These are phyloP conservation scores for Nycticebus coucang DNA, from an alignment of 2,113 vertebrate species.

Conservation along the genomic window DNA sequence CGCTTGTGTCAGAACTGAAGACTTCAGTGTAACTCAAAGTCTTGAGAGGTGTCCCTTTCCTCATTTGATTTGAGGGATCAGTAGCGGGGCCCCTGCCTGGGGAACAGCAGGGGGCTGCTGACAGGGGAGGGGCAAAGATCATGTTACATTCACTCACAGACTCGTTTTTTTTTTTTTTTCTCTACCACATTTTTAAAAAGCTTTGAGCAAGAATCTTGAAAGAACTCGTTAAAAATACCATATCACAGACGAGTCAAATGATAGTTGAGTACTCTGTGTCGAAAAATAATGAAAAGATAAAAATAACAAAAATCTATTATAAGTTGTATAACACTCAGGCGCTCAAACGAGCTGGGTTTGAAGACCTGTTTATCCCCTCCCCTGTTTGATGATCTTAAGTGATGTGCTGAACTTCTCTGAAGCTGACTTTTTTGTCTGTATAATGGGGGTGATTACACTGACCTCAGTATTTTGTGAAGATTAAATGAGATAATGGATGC, in stretches of 20 bases:
- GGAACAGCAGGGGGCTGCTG: not conserved
- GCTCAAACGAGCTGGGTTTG: not conserved
- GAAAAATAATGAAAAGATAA: conserved; percentile 11
- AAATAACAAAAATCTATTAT: not conserved
- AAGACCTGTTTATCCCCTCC: not conserved
- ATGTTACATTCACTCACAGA: not conserved
- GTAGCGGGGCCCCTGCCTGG: not conserved
- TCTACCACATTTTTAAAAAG: not conserved
- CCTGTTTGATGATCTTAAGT: not conserved
- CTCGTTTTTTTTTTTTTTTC: not conserved
- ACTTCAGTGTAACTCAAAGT: not conserved
- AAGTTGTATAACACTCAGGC: not conserved
- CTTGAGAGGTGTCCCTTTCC: not conserved
- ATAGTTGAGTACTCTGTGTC: not conserved
- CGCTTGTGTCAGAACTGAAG: not conserved
- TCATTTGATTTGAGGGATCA: not conserved
- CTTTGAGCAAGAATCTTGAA: conserved; percentile 15
- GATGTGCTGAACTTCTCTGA: not conserved
- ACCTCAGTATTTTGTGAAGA: not conserved
- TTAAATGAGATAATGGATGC: not conserved
- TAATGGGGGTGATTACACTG: not conserved
- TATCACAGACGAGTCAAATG: not conserved
- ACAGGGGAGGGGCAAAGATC: not conserved
- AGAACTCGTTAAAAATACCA: not conserved
- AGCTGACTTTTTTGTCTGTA: not conserved